Conservation (phyloP, 2,113 vertebrate species). For the Chaetodon trifascialis region DNA sequence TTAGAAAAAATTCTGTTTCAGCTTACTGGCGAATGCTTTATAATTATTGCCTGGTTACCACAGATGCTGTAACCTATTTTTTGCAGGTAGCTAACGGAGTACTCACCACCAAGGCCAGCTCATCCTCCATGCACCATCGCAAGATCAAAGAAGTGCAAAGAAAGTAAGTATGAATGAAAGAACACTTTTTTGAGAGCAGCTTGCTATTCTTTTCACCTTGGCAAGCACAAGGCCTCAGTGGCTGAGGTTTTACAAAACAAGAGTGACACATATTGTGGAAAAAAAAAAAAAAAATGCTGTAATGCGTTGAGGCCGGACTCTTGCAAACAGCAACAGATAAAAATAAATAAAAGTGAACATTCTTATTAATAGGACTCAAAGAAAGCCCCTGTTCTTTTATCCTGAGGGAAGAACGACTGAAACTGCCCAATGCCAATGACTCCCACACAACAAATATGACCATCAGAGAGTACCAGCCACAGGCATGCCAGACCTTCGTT, state of each 20-base stretch:
- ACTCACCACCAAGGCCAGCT: conserved; percentile 13
- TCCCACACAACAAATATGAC: too few relatives aligned
- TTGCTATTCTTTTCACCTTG: neutral
- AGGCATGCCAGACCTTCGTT: too few relatives aligned
- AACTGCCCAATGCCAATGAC: too few relatives aligned
- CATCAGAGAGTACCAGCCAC: too few relatives aligned
- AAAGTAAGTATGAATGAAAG: neutral
- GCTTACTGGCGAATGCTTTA: conserved; percentile 31
- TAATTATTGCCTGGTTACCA: conserved; percentile 43
- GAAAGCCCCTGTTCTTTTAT: too few relatives aligned
- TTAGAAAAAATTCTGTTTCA: conserved; percentile 23
- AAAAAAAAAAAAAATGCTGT: neutral
- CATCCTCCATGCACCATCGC: neutral
- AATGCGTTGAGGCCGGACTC: neutral
- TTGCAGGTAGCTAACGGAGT: neutral
- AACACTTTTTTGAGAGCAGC: neutral
- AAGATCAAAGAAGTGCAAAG: neutral
- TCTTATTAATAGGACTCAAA: conserved; percentile 1
- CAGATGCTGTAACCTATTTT: neutral
- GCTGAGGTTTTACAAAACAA: neutral
- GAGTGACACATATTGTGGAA: neutral
- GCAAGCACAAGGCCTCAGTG: neutral
- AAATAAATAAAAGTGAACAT: neutral
- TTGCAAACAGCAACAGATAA: conserved; percentile 17
- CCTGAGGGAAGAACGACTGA: neutral